These are phyloP conservation scores for Clytia hemisphaerica DNA, from an alignment of 30 jellyfish, hydroid and myxozoan species.

Conservation along the genomic window DNA sequence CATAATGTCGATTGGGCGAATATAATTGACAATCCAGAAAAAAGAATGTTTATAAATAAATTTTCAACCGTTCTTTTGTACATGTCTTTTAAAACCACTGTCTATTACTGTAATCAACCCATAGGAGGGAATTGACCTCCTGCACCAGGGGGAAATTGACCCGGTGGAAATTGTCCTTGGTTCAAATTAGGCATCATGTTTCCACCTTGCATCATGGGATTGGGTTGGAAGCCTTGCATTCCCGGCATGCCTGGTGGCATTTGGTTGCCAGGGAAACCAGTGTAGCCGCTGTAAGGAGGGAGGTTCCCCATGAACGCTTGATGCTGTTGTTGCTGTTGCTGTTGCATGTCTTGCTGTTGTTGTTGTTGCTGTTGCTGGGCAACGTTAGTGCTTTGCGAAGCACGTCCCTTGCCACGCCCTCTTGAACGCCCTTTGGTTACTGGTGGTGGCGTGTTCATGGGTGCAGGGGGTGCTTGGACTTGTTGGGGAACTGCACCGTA, in stretches of 20 bases:
- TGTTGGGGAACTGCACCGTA: too few relatives aligned
- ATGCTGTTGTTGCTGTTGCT: conserved; percentile 14
- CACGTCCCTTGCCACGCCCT: conserved; percentile 29
- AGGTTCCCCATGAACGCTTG: conserved; percentile 43
- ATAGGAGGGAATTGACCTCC: conserved; percentile 8
- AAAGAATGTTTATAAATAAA: too few relatives aligned
- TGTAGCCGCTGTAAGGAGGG: conserved; percentile 48
- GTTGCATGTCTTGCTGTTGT: conserved; percentile 33
- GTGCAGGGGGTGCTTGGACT: conserved; percentile 31
- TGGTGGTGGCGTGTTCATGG: conserved; percentile 27
- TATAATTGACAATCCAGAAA: too few relatives aligned
- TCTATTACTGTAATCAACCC: too few relatives aligned
- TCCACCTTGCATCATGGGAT: conserved; percentile 98
- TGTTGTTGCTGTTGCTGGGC: conserved; percentile 19
- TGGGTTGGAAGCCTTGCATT: conserved; percentile 73
- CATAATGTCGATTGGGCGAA: too few relatives aligned
- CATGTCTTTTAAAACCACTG: background rate
- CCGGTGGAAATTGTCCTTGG: conserved; percentile 82
- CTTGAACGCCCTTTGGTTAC: conserved; percentile 18
- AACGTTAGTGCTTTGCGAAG: conserved; percentile 6
- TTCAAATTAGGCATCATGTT: conserved; percentile 90
- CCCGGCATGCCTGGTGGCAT: conserved; percentile 95
- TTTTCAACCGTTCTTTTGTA: too few relatives aligned
- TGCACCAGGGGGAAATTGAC: conserved; percentile 74
- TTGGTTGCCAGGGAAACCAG: conserved; percentile 84